Base-by-base conservation (phyloP, 2,888 invertebrate species). In the Rhingia rostrata region DNA sequence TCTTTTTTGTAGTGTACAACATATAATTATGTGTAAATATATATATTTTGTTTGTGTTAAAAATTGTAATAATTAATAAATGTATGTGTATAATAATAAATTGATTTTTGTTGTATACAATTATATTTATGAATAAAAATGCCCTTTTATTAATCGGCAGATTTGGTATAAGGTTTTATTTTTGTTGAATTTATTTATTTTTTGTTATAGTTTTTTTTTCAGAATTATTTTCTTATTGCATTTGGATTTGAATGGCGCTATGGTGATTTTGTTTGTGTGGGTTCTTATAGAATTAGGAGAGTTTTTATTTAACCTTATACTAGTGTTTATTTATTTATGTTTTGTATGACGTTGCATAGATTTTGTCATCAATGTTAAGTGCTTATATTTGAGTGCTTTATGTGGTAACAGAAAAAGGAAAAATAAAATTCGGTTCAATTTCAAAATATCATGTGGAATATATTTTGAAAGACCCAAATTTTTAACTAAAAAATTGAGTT, bases 221-320 rank as follows among this genome's bases (percentile, higher is more conserved):
- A 6, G 12, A 12, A 9, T 45, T 12, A 9, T 43, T 22, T 51
- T 37, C 6, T 3, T 37, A 22, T 51, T 47, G 37, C 39, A 39
- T 67, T 77, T 67, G 43, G 47, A 54, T 77, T 54, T 63, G 35
- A 45, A 54, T 45, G 51, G 39, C 22, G 22, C 37, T 49, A 14
- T 51, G 56, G 47, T 32, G 56, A 10, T 53, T 32, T 33, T 32
- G 30, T 4, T 6, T 32, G 22, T 33, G 14, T 60, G 39, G 14
- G n/a, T 5, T 53, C 33, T 5, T n/a, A 63, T 56, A 81, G 74
- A 74, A 54, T 63, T 14, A 49, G 74, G 80, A 81, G 80, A 79
- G 79, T 54, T 64, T 67, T 12, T 12, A 9, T 33, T 33, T 6
- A 10, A 7, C 3, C 37, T 9, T 41, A 12, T 12, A 5, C 12